These are phyloP conservation scores for Microchrysa polita DNA, from an alignment of 2,888 invertebrate genomes.

Conservation along the genomic window DNA sequence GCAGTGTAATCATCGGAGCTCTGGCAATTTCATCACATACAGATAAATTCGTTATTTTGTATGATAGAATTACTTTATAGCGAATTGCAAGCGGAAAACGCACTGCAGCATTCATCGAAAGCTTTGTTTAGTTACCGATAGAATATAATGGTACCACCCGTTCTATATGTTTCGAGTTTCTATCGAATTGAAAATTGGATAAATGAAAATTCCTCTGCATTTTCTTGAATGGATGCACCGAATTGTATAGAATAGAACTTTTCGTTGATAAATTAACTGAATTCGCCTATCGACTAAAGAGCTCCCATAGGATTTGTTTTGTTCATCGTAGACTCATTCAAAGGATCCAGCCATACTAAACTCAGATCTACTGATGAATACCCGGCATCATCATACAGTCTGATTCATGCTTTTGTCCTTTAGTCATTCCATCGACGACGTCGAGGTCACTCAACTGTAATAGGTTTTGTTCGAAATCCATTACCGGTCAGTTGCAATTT, in stretches of 20 bases:
- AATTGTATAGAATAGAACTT: neutral
- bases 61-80: neutral
- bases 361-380: no score
- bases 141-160: neutral
- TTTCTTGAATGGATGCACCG: neutral
- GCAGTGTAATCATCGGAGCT: neutral
- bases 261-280: neutral
- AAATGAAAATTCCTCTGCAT: neutral
- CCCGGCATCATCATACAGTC: no score
- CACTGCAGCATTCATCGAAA: neutral
- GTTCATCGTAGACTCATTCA: no score
- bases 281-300: no score
- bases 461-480: slow-evolving; percentile 8
- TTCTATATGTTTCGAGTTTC: neutral
- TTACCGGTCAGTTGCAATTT: neutral
- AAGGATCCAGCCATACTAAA: no score
- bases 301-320: no score
- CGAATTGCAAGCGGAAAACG: neutral
- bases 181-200: slow-evolving; percentile 5
- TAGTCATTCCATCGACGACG: no score
- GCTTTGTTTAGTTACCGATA: neutral
- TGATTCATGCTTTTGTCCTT: no score
- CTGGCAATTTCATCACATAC: neutral
- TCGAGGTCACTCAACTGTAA: no score
- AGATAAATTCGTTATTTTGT: neutral